These are phyloP conservation scores for Schrankia costaestrigalis DNA, from an alignment of 2,888 invertebrate genomes.

Conservation along the genomic window DNA sequence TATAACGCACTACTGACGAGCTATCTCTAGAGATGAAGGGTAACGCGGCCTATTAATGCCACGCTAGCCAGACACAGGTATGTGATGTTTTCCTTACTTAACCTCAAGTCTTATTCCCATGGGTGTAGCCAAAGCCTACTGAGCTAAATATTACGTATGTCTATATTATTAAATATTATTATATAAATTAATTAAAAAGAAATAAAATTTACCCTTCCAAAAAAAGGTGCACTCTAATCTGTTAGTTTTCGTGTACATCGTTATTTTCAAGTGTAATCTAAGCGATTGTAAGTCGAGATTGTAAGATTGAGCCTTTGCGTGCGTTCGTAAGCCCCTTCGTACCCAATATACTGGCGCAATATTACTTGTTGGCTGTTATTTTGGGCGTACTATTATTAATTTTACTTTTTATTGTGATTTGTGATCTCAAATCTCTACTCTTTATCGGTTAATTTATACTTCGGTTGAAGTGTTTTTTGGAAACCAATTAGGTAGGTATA, in stretches of 20 bases:
- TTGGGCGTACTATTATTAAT: slow-evolving; percentile 26
- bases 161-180: too few relatives aligned
- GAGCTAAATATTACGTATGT: too few relatives aligned
- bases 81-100: too few relatives aligned
- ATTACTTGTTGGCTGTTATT: slow-evolving; percentile 15
- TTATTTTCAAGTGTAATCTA: slow-evolving; percentile 53
- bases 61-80: too few relatives aligned
- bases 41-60: too few relatives aligned
- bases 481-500: neutral
- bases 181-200: too few relatives aligned
- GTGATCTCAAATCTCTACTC: slow-evolving; percentile 16
- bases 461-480: slow-evolving; percentile 5
- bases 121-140: too few relatives aligned
- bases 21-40: too few relatives aligned
- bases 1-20: too few relatives aligned
- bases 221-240: slow-evolving; percentile 16
- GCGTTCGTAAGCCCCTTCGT: slow-evolving; percentile 21
- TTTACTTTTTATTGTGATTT: slow-evolving; percentile 24
- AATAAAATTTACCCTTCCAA: too few relatives aligned
- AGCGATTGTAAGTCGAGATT: slow-evolving; percentile 55
- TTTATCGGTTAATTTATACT: slow-evolving; percentile 15
- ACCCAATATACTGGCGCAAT: slow-evolving; percentile 9
- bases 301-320: slow-evolving; percentile 65
- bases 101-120: too few relatives aligned
- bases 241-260: slow-evolving; percentile 28